Percentiles rank a stretch among this genome's conserved stretches.
phyloP scores from a whole-genome alignment of 2,797 vertebrate species.

The Sebastes aleutianus region DNA sequence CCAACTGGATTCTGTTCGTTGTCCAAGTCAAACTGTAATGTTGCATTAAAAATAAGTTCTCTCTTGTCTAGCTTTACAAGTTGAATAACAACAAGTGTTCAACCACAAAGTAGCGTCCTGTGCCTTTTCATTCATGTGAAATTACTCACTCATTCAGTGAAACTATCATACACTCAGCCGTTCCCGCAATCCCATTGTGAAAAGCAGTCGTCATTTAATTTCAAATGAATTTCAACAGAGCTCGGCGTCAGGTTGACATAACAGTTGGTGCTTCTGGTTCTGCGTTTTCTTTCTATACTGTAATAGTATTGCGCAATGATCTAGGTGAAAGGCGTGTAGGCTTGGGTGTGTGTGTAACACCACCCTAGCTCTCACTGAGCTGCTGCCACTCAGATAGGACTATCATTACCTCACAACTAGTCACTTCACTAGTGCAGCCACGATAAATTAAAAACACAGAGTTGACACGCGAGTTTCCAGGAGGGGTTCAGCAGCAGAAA shows the following conservation, averaged over 20 bases:
- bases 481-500: background rate
- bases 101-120: background rate
- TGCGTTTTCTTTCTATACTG: background rate
- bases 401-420: constrained; percentile 47
- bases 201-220: background rate
- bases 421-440: background rate
- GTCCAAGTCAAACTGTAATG: background rate
- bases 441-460: background rate
- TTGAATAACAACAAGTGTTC: background rate
- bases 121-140: background rate
- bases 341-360: constrained; percentile 40
- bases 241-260: background rate
- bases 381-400: constrained; percentile 61
- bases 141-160: background rate
- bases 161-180: background rate
- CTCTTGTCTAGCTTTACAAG: background rate
- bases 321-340: constrained; percentile 13
- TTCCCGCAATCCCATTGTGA: background rate
- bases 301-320: constrained; percentile 4
- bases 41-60: background rate
- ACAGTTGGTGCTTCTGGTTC: background rate
- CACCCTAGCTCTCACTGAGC: constrained; percentile 16
- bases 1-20: background rate
- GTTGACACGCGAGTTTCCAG: background rate
- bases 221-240: background rate